Base-by-base conservation (phyloP, 53 echinoderm and acorn worm species). In the Pentamera pediparva region DNA sequence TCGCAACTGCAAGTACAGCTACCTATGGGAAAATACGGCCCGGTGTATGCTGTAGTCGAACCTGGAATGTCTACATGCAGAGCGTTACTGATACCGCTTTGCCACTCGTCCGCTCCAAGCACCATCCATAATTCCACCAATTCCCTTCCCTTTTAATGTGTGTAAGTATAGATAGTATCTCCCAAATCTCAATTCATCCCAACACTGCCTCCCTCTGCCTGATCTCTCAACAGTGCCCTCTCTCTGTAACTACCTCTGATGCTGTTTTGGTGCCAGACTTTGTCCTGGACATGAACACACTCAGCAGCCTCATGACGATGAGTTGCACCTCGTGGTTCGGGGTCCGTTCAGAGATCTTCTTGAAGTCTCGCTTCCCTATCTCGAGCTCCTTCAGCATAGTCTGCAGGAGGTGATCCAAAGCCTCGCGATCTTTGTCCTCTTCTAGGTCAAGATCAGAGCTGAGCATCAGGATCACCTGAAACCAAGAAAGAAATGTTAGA, bases 231-330 rank as follows among this genome's bases (percentile, higher is more conserved):
- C n/a, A n/a, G n/a, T n/a, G n/a, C n/a, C n/a, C n/a, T n/a, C n/a
- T n/a, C n/a, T n/a, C n/a, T n/a, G n/a, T n/a, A n/a, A n/a, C n/a
- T 35, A 95, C 96, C 91, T 95, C 96, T 61, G 85, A 82, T 20
- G 96, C 91, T 37, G 83, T 76, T 55, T 95, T 95, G 29, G 96
- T 91, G 10, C 96, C 96, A 10, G 96, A 95, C 85, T 95, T 95
- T 13, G 96, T 91, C 21, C 96, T 79, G 54, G 96, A 95, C 96
- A 95, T 95, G 79, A 95, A 95, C 41, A 95, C 96, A 57, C 96
- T 95, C 31, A 95, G 96, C 18, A 95, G 75, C 30, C 96, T 69
- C 96, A 95, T 95, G 61, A 95, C 91, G 37, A 95, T 95, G 13
- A 95, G 83, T 73, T 95, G 96, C 18, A 95, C 96, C 82, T 95